These are phyloP conservation scores for Eueremaeus valkanovi DNA, from an alignment of 2,888 invertebrate species.

Conservation along the genomic window DNA sequence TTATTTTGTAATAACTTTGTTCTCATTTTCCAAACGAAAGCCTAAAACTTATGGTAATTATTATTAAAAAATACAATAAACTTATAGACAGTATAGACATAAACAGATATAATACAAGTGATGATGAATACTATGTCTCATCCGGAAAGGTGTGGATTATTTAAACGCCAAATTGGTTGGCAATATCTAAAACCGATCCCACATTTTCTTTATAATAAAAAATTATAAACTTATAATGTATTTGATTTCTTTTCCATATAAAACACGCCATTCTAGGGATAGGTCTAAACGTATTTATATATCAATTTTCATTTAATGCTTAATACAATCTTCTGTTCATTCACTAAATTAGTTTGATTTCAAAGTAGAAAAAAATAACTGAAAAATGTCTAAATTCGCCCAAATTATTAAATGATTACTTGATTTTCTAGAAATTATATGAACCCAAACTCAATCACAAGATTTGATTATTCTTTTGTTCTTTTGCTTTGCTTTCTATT, in stretches of 20 bases:
- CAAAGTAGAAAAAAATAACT: no score
- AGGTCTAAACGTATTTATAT: conserved; percentile 3
- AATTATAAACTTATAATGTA: conserved; percentile 22
- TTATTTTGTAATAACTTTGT: not conserved
- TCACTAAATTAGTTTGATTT: not conserved
- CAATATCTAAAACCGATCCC: conserved; percentile 21
- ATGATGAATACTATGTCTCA: conserved; percentile 8
- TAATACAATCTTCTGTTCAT: conserved; percentile 1
- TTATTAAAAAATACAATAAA: not conserved
- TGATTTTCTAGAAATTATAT: not conserved
- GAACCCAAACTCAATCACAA: not conserved
- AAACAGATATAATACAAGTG: not conserved
- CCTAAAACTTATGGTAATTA: not conserved
- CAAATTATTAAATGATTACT: conserved; percentile 14
- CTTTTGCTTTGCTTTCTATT: no score
- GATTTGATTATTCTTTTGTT: no score
- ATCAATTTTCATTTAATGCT: conserved; percentile 33
- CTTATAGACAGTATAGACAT: conserved; percentile 20
- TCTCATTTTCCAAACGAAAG: no score
- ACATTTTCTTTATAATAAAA: conserved; percentile 19
- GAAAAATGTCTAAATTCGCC: conserved; percentile 16
- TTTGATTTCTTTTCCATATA: not conserved
- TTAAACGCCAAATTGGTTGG: conserved; percentile 29
- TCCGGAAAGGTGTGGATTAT: conserved; percentile 34
- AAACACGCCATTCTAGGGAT: conserved; percentile 32